Evolutionary conservation across 2,888 invertebrate species (phyloP).

Genomic region (Ormyrus nitidulus): DNA sequence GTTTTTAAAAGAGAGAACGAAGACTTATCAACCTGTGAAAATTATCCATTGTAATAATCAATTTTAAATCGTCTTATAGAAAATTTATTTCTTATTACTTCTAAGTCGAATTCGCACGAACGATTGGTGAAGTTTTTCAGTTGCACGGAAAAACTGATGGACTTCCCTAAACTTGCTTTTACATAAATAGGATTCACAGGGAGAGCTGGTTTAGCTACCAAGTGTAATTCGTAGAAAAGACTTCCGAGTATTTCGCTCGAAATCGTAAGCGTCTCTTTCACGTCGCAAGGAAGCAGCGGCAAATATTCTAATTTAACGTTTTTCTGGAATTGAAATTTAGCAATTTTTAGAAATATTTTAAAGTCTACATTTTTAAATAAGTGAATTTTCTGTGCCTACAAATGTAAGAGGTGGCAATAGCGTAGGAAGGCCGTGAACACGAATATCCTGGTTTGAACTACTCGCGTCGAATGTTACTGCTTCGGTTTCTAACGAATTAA

Average conservation of each 20-base stretch:
- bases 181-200: conserved; percentile 61
- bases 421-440: conserved; percentile 45
- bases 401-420: conserved; percentile 30
- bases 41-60: background rate
- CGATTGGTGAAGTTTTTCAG: conserved; percentile 60
- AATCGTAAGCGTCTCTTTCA: conserved; percentile 57
- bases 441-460: conserved; percentile 51
- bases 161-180: conserved; percentile 60
- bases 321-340: conserved; percentile 54
- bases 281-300: conserved; percentile 62
- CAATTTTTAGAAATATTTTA: background rate
- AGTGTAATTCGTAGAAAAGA: conserved; percentile 65
- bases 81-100: conserved; percentile 54
- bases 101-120: conserved; percentile 57
- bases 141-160: conserved; percentile 58
- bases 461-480: conserved; percentile 57
- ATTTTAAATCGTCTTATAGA: background rate
- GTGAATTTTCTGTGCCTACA: conserved; percentile 15
- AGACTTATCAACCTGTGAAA: conserved; percentile 59
- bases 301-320: conserved; percentile 60
- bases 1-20: conserved; percentile 59
- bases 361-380: background rate
- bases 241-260: conserved; percentile 60
- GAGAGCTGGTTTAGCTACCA: conserved; percentile 60
- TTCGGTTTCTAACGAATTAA: conserved; percentile 62